Conservation (phyloP, 2,888 invertebrate species). For the Ceratothoa steindachneri region DNA sequence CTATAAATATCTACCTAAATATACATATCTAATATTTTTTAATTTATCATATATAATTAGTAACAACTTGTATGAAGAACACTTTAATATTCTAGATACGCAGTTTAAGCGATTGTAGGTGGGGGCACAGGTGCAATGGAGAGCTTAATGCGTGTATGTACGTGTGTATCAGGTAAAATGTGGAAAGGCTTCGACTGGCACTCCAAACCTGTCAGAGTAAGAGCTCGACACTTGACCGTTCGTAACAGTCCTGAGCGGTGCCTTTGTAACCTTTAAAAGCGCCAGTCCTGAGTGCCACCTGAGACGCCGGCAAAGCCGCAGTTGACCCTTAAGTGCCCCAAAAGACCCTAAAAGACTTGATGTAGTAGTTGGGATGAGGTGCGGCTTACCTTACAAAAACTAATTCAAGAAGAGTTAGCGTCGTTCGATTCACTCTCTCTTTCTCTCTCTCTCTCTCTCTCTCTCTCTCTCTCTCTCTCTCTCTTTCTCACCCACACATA, state of each 20-base stretch:
- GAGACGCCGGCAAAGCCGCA: neutral
- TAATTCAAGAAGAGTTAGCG: neutral
- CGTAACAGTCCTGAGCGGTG: neutral
- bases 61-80: too few relatives aligned
- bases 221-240: neutral
- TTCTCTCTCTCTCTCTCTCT: neutral
- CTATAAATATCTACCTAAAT: neutral
- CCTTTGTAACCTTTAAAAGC: neutral
- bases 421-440: neutral
- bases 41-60: neutral
- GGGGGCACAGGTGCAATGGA: too few relatives aligned
- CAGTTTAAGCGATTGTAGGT: too few relatives aligned
- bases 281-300: neutral
- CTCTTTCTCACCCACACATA: neutral
- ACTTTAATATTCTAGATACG: too few relatives aligned
- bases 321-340: neutral
- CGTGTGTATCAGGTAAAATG: too few relatives aligned
- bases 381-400: neutral
- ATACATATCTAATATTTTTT: neutral
- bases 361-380: neutral
- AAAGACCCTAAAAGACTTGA: neutral
- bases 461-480: neutral
- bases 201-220: neutral
- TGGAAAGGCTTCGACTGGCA: too few relatives aligned
- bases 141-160: too few relatives aligned